phyloP scores from a whole-genome alignment of 2,113 vertebrate genomes.

The Bombycilla garrulus region DNA sequence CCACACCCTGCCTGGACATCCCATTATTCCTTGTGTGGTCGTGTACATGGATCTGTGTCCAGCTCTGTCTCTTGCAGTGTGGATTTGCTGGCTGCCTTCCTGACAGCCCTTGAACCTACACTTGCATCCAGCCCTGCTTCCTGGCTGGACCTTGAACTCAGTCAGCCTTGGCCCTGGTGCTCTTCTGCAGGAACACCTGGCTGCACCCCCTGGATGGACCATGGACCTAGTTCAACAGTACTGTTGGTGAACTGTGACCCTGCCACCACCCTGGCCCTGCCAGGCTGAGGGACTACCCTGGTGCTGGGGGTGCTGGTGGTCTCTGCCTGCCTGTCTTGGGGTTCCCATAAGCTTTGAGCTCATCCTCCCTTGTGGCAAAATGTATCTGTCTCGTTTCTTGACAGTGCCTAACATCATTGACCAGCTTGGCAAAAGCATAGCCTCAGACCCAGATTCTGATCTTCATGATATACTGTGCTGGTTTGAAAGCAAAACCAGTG shows the following conservation, averaged over 20 bases:
- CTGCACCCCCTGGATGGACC: background rate
- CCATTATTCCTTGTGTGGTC: accelerated
- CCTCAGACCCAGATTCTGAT: background rate
- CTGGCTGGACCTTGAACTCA: background rate
- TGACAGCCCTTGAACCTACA: background rate
- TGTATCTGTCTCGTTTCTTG: background rate
- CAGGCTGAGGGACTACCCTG: background rate
- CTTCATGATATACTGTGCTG: no score
- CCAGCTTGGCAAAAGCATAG: background rate
- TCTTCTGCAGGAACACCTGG: background rate
- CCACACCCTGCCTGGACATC: background rate
- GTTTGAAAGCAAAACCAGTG: no score
- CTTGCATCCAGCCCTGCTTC: background rate
- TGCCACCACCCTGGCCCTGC: background rate
- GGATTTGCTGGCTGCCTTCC: background rate
- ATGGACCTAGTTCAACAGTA: background rate
- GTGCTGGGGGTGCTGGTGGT: background rate
- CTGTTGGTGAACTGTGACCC: background rate
- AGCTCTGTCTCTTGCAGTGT: background rate
- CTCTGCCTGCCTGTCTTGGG: background rate
- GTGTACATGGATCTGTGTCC: accelerated
- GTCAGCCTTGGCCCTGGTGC: background rate
- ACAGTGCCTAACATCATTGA: background rate
- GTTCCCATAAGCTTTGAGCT: background rate
- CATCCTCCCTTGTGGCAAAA: background rate